Evolutionary conservation across 2,113 vertebrate species (phyloP), one percentile per base, ranked within the genome.

Genomic region (Atlantisia rogersi): DNA sequence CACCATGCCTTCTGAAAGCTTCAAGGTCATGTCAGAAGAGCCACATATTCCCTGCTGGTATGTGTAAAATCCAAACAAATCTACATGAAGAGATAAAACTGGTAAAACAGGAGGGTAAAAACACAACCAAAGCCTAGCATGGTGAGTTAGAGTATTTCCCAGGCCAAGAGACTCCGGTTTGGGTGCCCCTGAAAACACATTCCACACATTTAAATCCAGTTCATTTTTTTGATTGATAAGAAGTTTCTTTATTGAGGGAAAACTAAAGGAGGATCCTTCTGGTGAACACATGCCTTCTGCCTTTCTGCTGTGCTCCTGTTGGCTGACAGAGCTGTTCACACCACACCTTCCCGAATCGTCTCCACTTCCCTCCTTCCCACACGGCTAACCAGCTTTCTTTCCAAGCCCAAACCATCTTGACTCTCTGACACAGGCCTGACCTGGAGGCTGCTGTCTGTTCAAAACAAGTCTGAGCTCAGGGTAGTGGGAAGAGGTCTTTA

Each of bases 11-110:
- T 87, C 52, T 28, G 73, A 77, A 82, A 87, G n/a, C n/a, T 82
- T 71, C 80, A 37, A 71, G 12, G 37, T 84, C 21, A n/a, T 2
- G 16, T 88, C 71, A 85, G 73, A 91, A 84, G 21, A 88, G 67
- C 48, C 58, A 90, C 4, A 2, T 74, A 71, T 40, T 71, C 37
- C 63, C 25, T 50, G 55, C 81, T 12, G 7, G 5, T 55, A 70
- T 26, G 83, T 79, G 94, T 91, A 87, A 95, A 95, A 94, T 73
- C 75, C 13, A 68, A 86, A 90, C 85, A 48, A 11, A 58, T 63
- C 67, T 82, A 90, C 56, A 80, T 0, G 65, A 15, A 64, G 62
- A 64, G 59, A n/a, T 40, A 82, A 93, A 94, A 88, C 0, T 74
- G 55, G 48, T 48, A 48, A 48, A 48, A 48, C 48, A 48, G 18